Base-by-base conservation (phyloP, 2,113 vertebrate genomes). In the Cyanoderma ruficeps region DNA sequence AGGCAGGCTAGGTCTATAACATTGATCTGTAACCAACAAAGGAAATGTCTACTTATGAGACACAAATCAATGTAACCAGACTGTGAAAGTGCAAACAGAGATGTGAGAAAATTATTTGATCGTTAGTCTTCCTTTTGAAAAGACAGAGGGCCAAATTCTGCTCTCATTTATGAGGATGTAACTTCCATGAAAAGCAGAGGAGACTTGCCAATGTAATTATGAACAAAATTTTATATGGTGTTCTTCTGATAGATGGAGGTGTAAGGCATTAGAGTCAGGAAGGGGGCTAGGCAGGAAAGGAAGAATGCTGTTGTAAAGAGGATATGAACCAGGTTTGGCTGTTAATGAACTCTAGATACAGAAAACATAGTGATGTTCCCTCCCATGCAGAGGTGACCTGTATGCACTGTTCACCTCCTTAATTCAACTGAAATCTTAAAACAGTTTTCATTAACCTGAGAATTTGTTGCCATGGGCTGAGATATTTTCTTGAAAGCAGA, bases 21-120 rank as follows among this genome's bases (percentile, higher is more conserved):
- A 98, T 98, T 98, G 98, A 98, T 98, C 98, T 98, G 97, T 96
- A 97, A 97, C 98, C 96, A 96, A 97, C 97, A 98, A 98, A 98
- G 97, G 97, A 98, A 98, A 97, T 85, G 95, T 97, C 97, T 97
- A 94, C 97, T 98, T 98, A 98, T 61, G 97, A 97, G 96, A 98
- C 97, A 98, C 98, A 97, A 98, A 98, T 98, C 98, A 98, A 98
- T 98, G 98, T 96, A 96, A 97, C 94, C 97, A 98, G 97, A 97
- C 97, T 97, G 97, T 35, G 81, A 98, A 98, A 98, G 96, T 97
- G 90, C 98, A 98, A 98, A 98, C 97, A 97, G 97, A 97, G 97
- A 98, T 98, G 98, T 98, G 98, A 98, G 98, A 98, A 97, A 98
- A 98, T 97, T 97, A 98, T 97, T 97, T 98, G 98, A 95, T 98